phyloP scores from a whole-genome alignment of 1,140 invertebrate species.

The Paralvinella palmiformis region DNA sequence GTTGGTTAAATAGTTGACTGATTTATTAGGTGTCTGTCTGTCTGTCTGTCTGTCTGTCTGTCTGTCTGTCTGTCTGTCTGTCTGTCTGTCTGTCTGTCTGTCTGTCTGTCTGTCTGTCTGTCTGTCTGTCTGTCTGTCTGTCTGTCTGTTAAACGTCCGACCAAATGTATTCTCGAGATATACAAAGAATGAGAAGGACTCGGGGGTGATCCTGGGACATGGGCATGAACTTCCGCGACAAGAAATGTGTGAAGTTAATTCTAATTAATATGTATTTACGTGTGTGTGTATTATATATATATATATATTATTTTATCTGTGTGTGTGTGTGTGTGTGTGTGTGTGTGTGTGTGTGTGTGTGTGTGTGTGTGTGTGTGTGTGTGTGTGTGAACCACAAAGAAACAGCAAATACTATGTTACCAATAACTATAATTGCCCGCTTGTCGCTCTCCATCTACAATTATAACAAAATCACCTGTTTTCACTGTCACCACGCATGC shows the following conservation, averaged over 20 bases:
- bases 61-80: slow-evolving; percentile 28
- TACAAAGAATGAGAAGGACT: no score
- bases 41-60: slow-evolving; percentile 23
- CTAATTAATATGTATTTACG: no score
- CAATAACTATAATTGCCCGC: no score
- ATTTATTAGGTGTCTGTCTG: slow-evolving; percentile 13
- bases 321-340: neutral
- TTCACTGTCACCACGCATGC: no score
- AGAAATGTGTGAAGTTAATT: neutral
- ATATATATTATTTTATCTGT: neutral
- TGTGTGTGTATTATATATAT: neutral
- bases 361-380: neutral
- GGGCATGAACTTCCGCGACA: neutral
- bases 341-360: neutral
- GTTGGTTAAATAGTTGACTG: no score
- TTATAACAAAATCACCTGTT: no score
- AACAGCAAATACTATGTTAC: no score
- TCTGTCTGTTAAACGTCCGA: neutral
- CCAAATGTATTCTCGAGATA: no score
- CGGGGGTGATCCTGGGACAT: neutral
- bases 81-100: slow-evolving; percentile 26
- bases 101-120: slow-evolving; percentile 26
- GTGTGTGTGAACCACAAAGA: neutral
- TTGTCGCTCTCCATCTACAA: no score
- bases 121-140: slow-evolving; percentile 24